A percentile compares a stretch with the other conserved stretches of the same genome.
Conservation (phyloP, 2,113 vertebrate species). For the Trematocara marginatum region DNA sequence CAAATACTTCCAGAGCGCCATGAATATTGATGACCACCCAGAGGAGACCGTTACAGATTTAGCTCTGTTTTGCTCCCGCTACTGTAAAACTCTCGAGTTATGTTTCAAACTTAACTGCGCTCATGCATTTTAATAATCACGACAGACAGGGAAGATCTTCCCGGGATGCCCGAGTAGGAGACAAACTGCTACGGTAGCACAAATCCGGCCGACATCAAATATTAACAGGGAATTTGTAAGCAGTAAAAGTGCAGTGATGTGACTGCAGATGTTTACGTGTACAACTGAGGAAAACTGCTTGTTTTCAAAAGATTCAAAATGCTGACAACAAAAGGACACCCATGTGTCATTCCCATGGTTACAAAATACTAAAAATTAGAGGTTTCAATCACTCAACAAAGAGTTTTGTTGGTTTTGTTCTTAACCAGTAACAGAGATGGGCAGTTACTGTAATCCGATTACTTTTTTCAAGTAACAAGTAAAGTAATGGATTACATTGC, state of each 20-base stretch:
- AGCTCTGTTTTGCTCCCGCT: neutral
- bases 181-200: conserved; percentile 14
- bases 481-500: too few relatives aligned
- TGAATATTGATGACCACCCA: conserved; percentile 42
- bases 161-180: neutral
- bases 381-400: neutral
- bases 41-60: neutral
- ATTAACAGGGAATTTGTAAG: conserved; percentile 18
- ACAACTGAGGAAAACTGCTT: neutral
- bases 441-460: too few relatives aligned
- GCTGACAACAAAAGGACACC: neutral
- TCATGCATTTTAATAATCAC: conserved; percentile 28
- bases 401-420: neutral
- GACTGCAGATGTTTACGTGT: neutral
- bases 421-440: neutral
- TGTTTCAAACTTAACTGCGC: neutral
- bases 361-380: neutral
- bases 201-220: conserved; percentile 22
- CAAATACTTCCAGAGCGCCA: neutral
- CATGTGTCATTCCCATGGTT: neutral
- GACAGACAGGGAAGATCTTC: neutral
- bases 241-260: neutral
- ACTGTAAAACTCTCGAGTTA: neutral
- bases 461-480: too few relatives aligned
- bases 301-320: neutral